Conservation (phyloP, 2,113 vertebrate genomes). For the Pedetes capensis region DNA sequence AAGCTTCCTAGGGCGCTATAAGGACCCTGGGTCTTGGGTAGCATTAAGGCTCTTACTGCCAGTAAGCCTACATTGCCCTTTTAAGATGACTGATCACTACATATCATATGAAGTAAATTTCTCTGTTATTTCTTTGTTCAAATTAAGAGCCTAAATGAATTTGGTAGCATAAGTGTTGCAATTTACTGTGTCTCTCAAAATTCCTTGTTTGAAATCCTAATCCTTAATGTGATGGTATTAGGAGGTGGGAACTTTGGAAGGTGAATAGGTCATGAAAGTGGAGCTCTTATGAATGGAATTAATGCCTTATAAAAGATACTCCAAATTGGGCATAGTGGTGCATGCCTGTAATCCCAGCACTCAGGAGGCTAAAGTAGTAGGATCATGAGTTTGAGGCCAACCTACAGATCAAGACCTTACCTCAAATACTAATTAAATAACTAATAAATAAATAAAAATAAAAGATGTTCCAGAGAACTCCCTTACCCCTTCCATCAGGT, state of each 20-base stretch:
- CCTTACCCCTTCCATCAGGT: not conserved
- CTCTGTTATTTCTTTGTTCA: not conserved
- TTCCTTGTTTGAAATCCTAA: not conserved
- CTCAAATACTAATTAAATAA: too few relatives aligned
- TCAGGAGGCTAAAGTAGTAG: not conserved
- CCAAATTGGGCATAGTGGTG: not conserved
- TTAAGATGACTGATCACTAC: too few relatives aligned
- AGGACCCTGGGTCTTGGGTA: not conserved
- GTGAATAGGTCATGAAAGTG: not conserved
- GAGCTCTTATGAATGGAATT: not conserved
- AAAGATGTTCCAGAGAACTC: not conserved
- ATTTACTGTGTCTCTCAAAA: not conserved
- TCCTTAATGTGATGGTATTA: not conserved
- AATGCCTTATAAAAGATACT: not conserved
- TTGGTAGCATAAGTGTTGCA: not conserved
- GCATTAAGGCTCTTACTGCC: not conserved
- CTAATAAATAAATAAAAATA: not conserved
- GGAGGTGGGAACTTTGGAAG: not conserved
- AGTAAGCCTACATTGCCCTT: too few relatives aligned
- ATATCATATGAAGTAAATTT: not conserved
- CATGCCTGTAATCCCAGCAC: not conserved
- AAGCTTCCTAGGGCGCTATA: not conserved
- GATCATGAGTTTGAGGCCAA: not conserved
- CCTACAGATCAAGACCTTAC: not conserved
- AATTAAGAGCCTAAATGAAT: constrained; percentile 23